Evolutionary conservation across 2,797 vertebrate genomes (phyloP).

Genomic region (Gambusia yucatana): DNA sequence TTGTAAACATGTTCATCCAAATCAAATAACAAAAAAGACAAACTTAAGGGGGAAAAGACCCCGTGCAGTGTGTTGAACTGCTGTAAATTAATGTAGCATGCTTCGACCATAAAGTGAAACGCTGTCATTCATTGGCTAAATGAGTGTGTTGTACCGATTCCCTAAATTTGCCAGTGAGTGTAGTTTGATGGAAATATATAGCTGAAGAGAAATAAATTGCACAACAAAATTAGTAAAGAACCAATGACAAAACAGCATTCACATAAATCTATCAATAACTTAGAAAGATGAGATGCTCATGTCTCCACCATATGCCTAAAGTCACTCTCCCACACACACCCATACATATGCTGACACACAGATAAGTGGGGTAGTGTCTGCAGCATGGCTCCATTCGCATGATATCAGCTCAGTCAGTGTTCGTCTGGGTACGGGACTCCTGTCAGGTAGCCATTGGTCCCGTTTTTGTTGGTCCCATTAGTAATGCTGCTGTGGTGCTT

Average conservation of each 20-base stretch:
- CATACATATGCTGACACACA: constrained; percentile 46
- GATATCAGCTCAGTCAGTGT: constrained; percentile 83
- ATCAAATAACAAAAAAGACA: constrained; percentile 89
- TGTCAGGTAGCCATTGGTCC: constrained; percentile 94
- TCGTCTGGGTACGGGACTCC: constrained; percentile 84
- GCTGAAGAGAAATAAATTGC: constrained; percentile 53
- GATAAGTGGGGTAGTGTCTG: constrained; percentile 64
- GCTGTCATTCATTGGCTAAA: constrained; percentile 85
- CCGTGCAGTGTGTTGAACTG: constrained; percentile 83
- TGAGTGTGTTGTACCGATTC: constrained; percentile 84
- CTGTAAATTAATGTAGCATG: constrained; percentile 88
- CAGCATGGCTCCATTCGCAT: constrained; percentile 58
- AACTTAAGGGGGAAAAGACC: constrained; percentile 60
- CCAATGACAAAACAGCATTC: constrained; percentile 79
- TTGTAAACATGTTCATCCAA: constrained; percentile 85
- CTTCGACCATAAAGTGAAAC: constrained; percentile 84
- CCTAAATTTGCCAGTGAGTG: constrained; percentile 83
- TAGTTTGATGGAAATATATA: constrained; percentile 85
- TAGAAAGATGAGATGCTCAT: constrained; percentile 83
- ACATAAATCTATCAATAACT: constrained; percentile 84
- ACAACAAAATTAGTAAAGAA: constrained; percentile 68
- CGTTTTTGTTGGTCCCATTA: constrained; percentile 88
- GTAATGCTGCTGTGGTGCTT: constrained; percentile 85
- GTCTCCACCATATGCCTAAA: constrained; percentile 60
- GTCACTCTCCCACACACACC: constrained; percentile 24